A percentile compares a stretch with the other conserved stretches of the same genome.
phyloP scores from a whole-genome alignment of 2,797 vertebrate genomes.

The Onychomys leucogaster region DNA sequence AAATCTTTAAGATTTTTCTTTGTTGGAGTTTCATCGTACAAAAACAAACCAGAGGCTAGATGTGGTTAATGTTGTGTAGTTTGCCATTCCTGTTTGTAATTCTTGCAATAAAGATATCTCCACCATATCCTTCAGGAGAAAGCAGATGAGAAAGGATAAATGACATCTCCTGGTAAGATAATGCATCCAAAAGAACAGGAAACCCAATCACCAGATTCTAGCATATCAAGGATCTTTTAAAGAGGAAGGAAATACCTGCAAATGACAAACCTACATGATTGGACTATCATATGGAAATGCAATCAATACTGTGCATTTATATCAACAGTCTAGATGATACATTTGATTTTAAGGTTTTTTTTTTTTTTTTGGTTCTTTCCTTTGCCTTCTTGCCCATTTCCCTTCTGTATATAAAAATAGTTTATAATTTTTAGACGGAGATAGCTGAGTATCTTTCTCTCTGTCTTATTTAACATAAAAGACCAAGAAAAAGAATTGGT shows the following conservation, averaged over 20 bases:
- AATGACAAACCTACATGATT: constrained; percentile 66
- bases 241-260: constrained; percentile 54
- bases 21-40: not conserved
- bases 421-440: constrained; percentile 49
- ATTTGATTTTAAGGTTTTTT: constrained; percentile 62
- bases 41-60: not conserved
- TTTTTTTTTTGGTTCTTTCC: constrained; percentile 11
- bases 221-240: not conserved
- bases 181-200: constrained; percentile 44
- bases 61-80: not conserved
- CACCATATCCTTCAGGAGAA: not conserved
- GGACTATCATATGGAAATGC: constrained; percentile 73
- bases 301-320: constrained; percentile 63
- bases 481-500: not conserved
- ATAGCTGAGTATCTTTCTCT: not conserved
- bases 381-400: not conserved
- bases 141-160: not conserved
- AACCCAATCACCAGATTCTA: constrained; percentile 41
- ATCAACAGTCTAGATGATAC: constrained; percentile 38
- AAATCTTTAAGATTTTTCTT: not conserved
- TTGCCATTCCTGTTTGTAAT: not conserved
- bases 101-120: not conserved
- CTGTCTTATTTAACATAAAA: constrained; percentile 48
- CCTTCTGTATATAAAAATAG: constrained; percentile 7
- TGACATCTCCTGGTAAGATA: constrained; percentile 26